Conservation (phyloP, 2,113 vertebrate species). For the Ptilonorhynchus violaceus region DNA sequence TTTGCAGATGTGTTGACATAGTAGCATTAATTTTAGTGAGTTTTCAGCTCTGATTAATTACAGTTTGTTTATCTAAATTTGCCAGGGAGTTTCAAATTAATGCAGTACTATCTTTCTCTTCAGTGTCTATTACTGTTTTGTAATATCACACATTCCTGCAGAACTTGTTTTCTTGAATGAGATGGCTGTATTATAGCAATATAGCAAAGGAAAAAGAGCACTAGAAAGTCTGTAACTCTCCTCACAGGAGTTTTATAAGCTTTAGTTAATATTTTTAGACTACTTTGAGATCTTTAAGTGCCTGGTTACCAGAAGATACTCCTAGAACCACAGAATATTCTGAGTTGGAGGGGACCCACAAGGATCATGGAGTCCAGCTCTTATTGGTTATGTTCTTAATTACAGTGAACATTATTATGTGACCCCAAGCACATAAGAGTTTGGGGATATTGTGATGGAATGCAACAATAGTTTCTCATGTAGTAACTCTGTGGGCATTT, state of each 20-base stretch:
- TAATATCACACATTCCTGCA: not conserved
- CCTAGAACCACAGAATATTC: not conserved
- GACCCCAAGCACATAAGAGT: not conserved
- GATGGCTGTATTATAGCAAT: not conserved
- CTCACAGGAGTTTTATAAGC: not conserved
- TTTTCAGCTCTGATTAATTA: not conserved
- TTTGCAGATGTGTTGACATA: not conserved
- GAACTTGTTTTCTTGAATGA: not conserved
- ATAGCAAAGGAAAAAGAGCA: not conserved
- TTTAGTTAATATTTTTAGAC: not conserved
- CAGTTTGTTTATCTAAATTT: not conserved
- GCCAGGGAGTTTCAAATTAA: not conserved
- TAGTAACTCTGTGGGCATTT: not conserved
- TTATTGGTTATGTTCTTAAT: not conserved
- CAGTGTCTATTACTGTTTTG: not conserved
- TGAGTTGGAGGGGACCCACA: not conserved
- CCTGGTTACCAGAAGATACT: not conserved
- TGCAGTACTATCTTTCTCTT: not conserved
- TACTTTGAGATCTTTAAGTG: not conserved
- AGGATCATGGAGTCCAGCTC: fast-evolving
- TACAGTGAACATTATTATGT: not conserved
- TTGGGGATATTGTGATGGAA: not conserved
- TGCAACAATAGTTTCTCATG: not conserved
- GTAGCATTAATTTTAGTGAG: not conserved
- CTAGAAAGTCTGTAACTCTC: not conserved